phyloP scores from a whole-genome alignment of 2,888 invertebrate genomes.

The Crepidodera aurea region DNA sequence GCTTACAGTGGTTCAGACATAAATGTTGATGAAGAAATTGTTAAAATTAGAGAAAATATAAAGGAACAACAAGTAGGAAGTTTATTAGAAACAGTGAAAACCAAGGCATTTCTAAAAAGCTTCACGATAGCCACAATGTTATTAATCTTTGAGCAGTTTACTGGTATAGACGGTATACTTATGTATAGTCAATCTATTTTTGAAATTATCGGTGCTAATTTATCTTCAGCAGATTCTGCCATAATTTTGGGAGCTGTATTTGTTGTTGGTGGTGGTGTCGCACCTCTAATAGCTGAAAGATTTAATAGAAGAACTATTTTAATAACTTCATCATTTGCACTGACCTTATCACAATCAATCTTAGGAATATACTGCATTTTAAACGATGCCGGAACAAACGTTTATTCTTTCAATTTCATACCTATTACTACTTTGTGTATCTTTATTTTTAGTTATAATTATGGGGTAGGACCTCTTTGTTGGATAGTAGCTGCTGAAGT shows the following conservation, averaged over 20 bases:
- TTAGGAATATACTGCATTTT: constrained; percentile 61
- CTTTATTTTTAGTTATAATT: constrained; percentile 76
- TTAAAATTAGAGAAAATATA: constrained; percentile 14
- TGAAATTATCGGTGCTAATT: constrained; percentile 68
- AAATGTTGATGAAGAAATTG: constrained; percentile 22
- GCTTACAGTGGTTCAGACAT: neutral
- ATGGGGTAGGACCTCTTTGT: constrained; percentile 75
- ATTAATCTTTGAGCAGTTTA: constrained; percentile 83
- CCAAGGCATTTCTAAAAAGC: constrained; percentile 77
- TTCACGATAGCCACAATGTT: constrained; percentile 75
- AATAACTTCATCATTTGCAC: constrained; percentile 73
- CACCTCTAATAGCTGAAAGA: constrained; percentile 79
- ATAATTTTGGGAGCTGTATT: constrained; percentile 82
- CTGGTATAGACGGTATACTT: constrained; percentile 81
- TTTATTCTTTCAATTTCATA: constrained; percentile 68
- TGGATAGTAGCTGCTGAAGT: constrained; percentile 86
- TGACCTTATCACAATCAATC: constrained; percentile 61
- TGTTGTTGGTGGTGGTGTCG: constrained; percentile 74
- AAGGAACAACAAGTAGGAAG: constrained; percentile 11
- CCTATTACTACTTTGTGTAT: constrained; percentile 74
- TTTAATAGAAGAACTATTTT: constrained; percentile 78
- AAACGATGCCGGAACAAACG: constrained; percentile 7
- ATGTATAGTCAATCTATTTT: constrained; percentile 81
- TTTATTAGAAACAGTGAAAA: constrained; percentile 58
- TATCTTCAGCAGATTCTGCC: constrained; percentile 69